These are phyloP conservation scores for Drosophila merina DNA, from an alignment of 2,888 invertebrate species.

Conservation along the genomic window DNA sequence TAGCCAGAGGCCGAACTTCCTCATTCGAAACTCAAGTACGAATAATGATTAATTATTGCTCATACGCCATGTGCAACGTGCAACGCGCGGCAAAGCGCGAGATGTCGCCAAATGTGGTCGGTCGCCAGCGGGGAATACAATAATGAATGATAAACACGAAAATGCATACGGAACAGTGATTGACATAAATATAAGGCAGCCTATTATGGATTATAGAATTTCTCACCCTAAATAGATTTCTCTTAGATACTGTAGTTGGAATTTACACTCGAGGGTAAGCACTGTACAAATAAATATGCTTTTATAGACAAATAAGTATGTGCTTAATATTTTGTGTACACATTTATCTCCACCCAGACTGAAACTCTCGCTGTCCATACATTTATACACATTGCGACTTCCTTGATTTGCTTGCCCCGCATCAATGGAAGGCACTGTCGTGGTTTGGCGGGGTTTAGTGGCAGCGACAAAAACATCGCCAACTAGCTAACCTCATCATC, in stretches of 20 bases:
- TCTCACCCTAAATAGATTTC: neutral
- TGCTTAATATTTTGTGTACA: slow-evolving; percentile 25
- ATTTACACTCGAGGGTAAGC: slow-evolving; percentile 1
- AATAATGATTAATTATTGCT: slow-evolving; percentile 56
- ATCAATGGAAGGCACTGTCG: slow-evolving; percentile 47
- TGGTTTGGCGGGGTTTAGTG: neutral
- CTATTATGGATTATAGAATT: neutral
- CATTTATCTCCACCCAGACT: slow-evolving; percentile 10
- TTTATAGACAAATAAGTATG: slow-evolving; percentile 38
- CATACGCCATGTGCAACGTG: slow-evolving; percentile 70
- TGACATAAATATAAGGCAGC: neutral
- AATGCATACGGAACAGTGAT: slow-evolving; percentile 12
- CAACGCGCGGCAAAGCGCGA: slow-evolving; percentile 34
- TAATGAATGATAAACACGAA: slow-evolving; percentile 16
- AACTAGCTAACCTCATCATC: slow-evolving; percentile 31
- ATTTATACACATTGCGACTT: slow-evolving; percentile 53
- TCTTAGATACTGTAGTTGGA: neutral
- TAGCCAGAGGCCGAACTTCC: slow-evolving; percentile 10
- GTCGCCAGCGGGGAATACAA: slow-evolving; percentile 29
- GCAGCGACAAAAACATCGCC: slow-evolving; percentile 42
- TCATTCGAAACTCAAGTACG: slow-evolving; percentile 35
- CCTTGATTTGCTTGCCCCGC: slow-evolving; percentile 55
- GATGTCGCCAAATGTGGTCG: slow-evolving; percentile 48
- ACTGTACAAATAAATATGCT: slow-evolving; percentile 25
- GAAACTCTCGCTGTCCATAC: neutral